Conservation (phyloP, 2,797 vertebrate species). For the Thripadectes ignobilis region DNA sequence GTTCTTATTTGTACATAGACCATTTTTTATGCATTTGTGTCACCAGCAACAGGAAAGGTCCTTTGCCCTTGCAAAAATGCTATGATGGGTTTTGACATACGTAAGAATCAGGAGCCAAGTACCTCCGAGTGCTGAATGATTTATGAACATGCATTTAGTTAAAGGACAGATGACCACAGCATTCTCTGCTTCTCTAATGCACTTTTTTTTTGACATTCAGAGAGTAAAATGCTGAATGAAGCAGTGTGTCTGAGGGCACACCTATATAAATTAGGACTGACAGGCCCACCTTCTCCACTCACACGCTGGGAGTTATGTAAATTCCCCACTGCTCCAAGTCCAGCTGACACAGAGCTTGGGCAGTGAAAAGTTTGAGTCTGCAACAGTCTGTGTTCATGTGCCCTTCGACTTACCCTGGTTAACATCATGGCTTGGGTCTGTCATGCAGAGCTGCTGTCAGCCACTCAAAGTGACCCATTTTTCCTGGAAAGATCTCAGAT, state of each 20-base stretch:
- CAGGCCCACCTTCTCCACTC: background rate
- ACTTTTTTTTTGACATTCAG: background rate
- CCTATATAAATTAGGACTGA: background rate
- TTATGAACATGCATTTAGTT: background rate
- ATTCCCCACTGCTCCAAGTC: background rate
- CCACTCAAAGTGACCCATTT: background rate
- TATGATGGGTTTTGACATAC: background rate
- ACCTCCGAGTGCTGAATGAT: background rate
- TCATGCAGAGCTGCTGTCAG: background rate
- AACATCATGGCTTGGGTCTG: rapidly evolving
- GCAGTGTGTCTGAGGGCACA: background rate
- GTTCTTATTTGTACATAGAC: background rate
- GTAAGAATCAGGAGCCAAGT: background rate
- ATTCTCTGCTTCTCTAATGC: background rate
- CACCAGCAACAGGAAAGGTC: background rate
- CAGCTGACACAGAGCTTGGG: background rate
- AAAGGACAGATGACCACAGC: background rate
- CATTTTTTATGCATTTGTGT: background rate
- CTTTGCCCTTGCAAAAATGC: background rate
- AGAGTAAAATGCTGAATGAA: background rate
- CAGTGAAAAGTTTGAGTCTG: background rate
- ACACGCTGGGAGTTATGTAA: background rate
- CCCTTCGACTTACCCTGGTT: background rate
- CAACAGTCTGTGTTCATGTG: background rate
- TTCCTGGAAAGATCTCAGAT: background rate